Percentiles rank a stretch among this genome's conserved stretches.
These are phyloP conservation scores for Pseudopipra pipra DNA, from an alignment of 2,113 vertebrate species.

Conservation along the genomic window DNA sequence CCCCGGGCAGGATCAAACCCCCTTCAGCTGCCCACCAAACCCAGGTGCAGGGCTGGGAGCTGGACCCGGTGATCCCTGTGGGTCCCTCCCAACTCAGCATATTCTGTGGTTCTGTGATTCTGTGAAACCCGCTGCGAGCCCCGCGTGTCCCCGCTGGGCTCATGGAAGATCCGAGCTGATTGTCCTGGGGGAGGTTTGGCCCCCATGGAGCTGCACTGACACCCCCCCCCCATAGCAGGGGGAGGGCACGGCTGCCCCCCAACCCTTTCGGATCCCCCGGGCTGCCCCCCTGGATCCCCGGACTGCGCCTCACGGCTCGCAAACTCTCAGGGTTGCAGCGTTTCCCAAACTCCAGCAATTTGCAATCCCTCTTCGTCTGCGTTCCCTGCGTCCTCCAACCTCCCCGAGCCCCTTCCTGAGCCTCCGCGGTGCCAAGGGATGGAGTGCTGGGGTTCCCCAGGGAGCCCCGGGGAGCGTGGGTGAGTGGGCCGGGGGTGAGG, in stretches of 20 bases:
- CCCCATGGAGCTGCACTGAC: accelerated
- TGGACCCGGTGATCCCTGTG: neutral
- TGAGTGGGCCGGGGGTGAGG: neutral
- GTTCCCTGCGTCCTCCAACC: neutral
- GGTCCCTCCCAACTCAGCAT: neutral
- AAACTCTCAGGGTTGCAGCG: neutral
- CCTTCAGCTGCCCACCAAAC: neutral
- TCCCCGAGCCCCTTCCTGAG: neutral
- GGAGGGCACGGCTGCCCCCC: neutral
- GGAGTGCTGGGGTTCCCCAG: neutral
- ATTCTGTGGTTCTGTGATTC: neutral
- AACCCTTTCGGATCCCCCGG: accelerated
- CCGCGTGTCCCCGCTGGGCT: neutral
- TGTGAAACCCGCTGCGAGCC: neutral
- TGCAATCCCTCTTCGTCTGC: neutral
- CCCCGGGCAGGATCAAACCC: neutral
- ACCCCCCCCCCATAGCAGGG: no score
- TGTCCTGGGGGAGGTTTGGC: neutral
- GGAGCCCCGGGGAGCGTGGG: neutral
- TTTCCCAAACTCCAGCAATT: neutral
- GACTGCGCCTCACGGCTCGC: accelerated
- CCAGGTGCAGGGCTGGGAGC: neutral
- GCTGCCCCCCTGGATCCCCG: no score
- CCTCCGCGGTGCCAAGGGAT: neutral
- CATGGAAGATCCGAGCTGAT: neutral